phyloP scores from a whole-genome alignment of 2,888 invertebrate genomes.

The Pediacus dermestoides region DNA sequence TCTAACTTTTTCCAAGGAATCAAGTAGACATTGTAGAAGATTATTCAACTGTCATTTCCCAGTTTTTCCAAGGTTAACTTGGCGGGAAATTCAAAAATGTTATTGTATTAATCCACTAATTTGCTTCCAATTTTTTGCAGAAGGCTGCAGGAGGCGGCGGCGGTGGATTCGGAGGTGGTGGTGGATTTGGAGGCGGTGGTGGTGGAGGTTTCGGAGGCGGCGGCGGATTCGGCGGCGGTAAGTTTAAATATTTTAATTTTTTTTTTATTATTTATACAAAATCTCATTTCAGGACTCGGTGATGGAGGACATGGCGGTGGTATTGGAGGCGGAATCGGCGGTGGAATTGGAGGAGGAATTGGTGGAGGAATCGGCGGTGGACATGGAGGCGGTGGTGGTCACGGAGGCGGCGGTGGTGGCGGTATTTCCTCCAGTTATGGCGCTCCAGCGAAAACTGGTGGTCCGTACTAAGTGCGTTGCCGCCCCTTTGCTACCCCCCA shows the following conservation, averaged over 20 bases:
- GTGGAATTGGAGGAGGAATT: slow-evolving; percentile 32
- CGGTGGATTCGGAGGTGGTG: slow-evolving; percentile 40
- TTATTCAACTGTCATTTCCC: slow-evolving; percentile 24
- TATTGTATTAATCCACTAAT: slow-evolving; percentile 4
- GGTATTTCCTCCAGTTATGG: slow-evolving; percentile 48
- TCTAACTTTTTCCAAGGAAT: no score
- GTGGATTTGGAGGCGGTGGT: slow-evolving; percentile 39
- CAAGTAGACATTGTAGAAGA: slow-evolving; percentile 18
- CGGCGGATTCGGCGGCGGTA: slow-evolving; percentile 39
- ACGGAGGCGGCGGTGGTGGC: slow-evolving; percentile 37
- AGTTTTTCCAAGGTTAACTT: background rate
- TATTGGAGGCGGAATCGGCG: slow-evolving; percentile 43
- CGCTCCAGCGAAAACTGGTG: slow-evolving; percentile 50
- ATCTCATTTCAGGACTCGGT: background rate
- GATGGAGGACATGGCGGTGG: slow-evolving; percentile 44
- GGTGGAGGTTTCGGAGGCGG: slow-evolving; percentile 19
- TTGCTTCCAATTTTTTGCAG: slow-evolving; percentile 22
- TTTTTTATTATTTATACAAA: slow-evolving; percentile 7
- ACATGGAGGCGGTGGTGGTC: slow-evolving; percentile 30
- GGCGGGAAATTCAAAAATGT: background rate
- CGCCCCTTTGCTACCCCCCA: slow-evolving; percentile 22
- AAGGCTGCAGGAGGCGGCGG: slow-evolving; percentile 32
- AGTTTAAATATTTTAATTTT: slow-evolving; percentile 9
- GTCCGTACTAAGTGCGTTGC: slow-evolving; percentile 43
- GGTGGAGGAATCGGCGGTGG: slow-evolving; percentile 29